Evolutionary conservation across 2,113 vertebrate species (phyloP), one percentile per base, ranked within the genome.

Genomic region (Paralichthys olivaceus): DNA sequence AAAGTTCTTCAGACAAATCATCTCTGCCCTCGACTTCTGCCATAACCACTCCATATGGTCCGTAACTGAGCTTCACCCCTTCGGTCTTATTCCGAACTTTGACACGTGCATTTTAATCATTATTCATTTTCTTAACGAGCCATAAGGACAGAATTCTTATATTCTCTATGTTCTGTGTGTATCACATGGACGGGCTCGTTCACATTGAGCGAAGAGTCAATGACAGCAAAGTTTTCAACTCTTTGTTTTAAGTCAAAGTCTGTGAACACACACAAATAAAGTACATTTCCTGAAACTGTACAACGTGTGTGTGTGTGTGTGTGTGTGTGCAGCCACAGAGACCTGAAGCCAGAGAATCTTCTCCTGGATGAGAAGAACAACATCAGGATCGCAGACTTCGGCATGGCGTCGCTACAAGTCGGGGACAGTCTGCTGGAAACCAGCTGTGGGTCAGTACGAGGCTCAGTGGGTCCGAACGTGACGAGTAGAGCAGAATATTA

Each of bases 1-100:
- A 45, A 97, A 97, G 83, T 97, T 97, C 93, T 97, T 97, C 94
- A 95, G 96, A 80, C 96, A 97, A 90, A 97, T 97, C 54, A 96
- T 97, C 83, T 97, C 96, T 0, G 96, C 96, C 3, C 93, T 97
- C 77, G 96, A 97, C 80, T 97, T 97, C 91, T 97, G 96, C 89
- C 96, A 97, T 60, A 96, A 93, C 81, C 96, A 97, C 84, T 97
- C 96, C 85, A 97, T 97, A 90, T 97, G 96, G 96, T 97, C 84
- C 84, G 94, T 78, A 45, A 79, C 51, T 45, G 4, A 20, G 17
- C 45, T 20, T 49, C 17, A 49, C 19, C 45, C 45, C 6, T 49
- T 19, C 14, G 2, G 13, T 17, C 43, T 13, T 5, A 17, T 7
- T 49, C 45, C 19, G 9, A 1, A 4, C 4, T 11, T 13, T 13